Percentiles rank a stretch among this genome's conserved stretches.
phyloP scores from a whole-genome alignment of 2,888 invertebrate genomes.

The Mellilla xanthometata region DNA sequence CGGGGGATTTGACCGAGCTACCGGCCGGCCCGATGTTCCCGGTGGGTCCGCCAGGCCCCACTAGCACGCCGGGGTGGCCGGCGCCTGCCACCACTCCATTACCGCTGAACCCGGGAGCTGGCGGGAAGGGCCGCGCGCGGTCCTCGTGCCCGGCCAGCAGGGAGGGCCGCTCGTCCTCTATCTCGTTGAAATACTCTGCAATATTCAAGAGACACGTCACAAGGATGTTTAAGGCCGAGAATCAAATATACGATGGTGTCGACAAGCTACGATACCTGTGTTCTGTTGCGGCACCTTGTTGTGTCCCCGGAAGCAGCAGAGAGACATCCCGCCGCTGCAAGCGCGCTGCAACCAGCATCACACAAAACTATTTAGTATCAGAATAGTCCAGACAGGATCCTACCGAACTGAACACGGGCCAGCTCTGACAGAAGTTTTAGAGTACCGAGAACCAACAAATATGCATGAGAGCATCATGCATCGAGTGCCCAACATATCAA shows the following conservation, averaged over 20 bases:
- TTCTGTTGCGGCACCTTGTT: slow-evolving; percentile 33
- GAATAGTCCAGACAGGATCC: too few relatives aligned
- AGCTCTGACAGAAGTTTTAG: too few relatives aligned
- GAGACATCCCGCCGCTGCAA: slow-evolving; percentile 84
- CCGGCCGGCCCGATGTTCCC: slow-evolving; percentile 39
- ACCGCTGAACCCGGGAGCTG: slow-evolving; percentile 34
- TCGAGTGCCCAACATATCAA: too few relatives aligned
- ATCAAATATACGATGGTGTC: too few relatives aligned
- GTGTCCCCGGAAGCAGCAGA: slow-evolving; percentile 83
- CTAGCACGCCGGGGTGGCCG: slow-evolving; percentile 41
- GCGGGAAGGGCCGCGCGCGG: slow-evolving; percentile 44
- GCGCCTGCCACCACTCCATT: slow-evolving; percentile 38
- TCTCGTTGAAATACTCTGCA: slow-evolving; percentile 65
- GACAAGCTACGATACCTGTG: slow-evolving; percentile 42
- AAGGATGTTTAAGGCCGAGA: too few relatives aligned
- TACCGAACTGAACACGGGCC: too few relatives aligned
- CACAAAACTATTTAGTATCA: too few relatives aligned
- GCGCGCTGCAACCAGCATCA: slow-evolving; percentile 82
- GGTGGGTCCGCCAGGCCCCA: slow-evolving; percentile 45
- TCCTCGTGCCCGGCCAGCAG: slow-evolving; percentile 49
- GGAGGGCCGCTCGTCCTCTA: slow-evolving; percentile 58
- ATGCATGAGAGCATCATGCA: too few relatives aligned
- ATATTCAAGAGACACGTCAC: slow-evolving; percentile 2
- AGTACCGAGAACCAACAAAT: too few relatives aligned
- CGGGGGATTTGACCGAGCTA: slow-evolving; percentile 8